Base-by-base conservation (phyloP, 23 tunicate species). In the Botrylloides violaceus region DNA sequence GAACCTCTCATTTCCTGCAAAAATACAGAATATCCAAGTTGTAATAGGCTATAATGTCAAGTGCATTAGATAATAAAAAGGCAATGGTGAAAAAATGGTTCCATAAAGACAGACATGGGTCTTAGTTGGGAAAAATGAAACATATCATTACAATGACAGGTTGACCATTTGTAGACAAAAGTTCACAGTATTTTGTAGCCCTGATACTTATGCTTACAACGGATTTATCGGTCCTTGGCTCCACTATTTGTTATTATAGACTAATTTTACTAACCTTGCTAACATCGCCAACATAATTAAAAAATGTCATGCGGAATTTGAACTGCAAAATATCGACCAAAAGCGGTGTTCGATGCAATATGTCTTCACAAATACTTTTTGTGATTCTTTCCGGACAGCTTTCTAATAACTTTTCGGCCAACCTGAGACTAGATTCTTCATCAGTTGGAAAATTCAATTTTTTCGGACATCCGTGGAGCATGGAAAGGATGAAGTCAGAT, bases 231-330 rank as follows among this genome's bases (percentile, higher is more conserved):
- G n/a, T n/a, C n/a, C n/a, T n/a, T n/a, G n/a, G n/a, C n/a, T n/a
- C n/a, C n/a, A n/a, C n/a, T n/a, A n/a, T n/a, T n/a, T n/a, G n/a
- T n/a, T n/a, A n/a, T n/a, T n/a, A n/a, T n/a, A n/a, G n/a, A n/a
- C n/a, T n/a, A n/a, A n/a, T n/a, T n/a, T n/a, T n/a, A 19, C 7
- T 43, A 4, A 68, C 74, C 74, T 68, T 43, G 58, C 74, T 68
- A 23, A 43, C 49, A 19, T 68, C 74, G 1, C 74, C 37, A 56
- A 68, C 28, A 25, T 68, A 68, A 43, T 37, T 20, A 56, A 68
- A 68, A 43, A 68, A 68, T 25, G 37, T 19, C 58, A 68, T 39
- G 22, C 74, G 43, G n/a, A 68, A 68, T 68, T 68, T 68, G n/a
- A 19, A 68, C 37, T 68, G 49, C 56, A 68, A 30, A 22, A 68